Base-by-base conservation (phyloP, 2,888 invertebrate species). In the Cheilosia variabilis region DNA sequence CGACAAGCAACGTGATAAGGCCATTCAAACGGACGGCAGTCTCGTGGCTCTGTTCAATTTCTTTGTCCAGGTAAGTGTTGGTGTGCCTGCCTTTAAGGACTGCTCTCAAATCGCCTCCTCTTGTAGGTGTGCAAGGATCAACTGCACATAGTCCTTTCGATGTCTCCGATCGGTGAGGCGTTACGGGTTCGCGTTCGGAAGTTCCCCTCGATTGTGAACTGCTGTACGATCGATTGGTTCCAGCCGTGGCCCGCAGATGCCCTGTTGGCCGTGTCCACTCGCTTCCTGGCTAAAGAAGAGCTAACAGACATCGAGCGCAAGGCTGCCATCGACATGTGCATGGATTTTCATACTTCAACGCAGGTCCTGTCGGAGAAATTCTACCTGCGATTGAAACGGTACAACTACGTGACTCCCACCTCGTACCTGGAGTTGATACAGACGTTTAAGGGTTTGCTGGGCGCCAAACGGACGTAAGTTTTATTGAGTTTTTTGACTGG, bases 231-330 rank as follows among this genome's bases (percentile, higher is more conserved):
- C 87, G 98, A 98, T 91, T 98, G 98, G 98, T 97, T 98, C 92
- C 97, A 97, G 95, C 94, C 96, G 63, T 98, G 99, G 99, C 98
- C 99, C 0, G 95, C 96, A 89, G 98, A 98, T 92, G 98, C 98
- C 1, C 91, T 98, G 37, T 92, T 97, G 55, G 98, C 98, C 0
- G 98, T 98, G 0, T 97, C 98, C 0, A 96, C 95, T 1, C 93
- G 96, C 87, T 98, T 98, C 91, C 93, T 98, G 31, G 95, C 94
- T 71, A 95, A 96, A 87, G 95, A 98, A 47, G 96, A 98, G 88
- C 93, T 98, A 52, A 95, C 95, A 0, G 94, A 95, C 0, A 92
- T 95, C 45, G 97, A 98, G 90, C 93, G 96, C 55, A 92, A 93
- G 41, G 96, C 96, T 0, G 96, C 97, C 86, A 97, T 97, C 81